Percentiles rank a stretch among this genome's conserved stretches.
Evolutionary conservation across 1,140 invertebrate species (phyloP).

Genomic region (Sesamia nonagrioides): DNA sequence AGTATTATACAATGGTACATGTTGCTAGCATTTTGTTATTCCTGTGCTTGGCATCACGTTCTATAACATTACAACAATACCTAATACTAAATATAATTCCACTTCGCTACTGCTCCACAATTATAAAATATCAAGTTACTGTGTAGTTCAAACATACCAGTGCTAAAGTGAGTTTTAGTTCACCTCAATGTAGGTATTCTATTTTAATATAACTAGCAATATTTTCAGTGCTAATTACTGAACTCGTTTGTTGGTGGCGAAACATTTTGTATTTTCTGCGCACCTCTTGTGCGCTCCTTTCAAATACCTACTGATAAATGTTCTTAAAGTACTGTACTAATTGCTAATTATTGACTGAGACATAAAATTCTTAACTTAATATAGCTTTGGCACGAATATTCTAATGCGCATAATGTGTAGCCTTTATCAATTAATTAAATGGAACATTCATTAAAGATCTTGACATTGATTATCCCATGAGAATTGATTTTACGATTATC

Average conservation of each 20-base stretch:
- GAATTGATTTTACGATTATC: conserved; percentile 42
- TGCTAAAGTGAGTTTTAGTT: conserved; percentile 14
- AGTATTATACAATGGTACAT: conserved; percentile 21
- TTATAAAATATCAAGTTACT: conserved; percentile 37
- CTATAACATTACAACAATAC: conserved; percentile 31
- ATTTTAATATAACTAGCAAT: conserved; percentile 37
- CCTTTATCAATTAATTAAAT: conserved; percentile 18
- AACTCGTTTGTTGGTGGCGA: conserved; percentile 14
- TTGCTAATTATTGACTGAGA: background rate
- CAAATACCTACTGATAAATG: background rate
- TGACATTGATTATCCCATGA: conserved; percentile 2
- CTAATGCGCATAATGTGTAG: conserved; percentile 6
- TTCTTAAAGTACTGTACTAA: background rate
- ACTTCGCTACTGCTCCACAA: conserved; percentile 1
- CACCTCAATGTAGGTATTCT: conserved; percentile 23
- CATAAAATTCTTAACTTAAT: background rate
- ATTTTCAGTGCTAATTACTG: conserved; percentile 33
- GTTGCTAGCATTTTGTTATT: conserved; percentile 4
- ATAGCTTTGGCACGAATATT: conserved; percentile 31
- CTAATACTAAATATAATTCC: conserved; percentile 27
- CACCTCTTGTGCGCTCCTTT: background rate
- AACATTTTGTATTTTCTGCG: background rate
- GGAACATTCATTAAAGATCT: conserved; percentile 14
- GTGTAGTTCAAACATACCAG: conserved; percentile 5
- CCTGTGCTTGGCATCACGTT: conserved; percentile 34